Conservation (phyloP, 2,888 invertebrate genomes). For the Eudasyphora cyanicolor region DNA sequence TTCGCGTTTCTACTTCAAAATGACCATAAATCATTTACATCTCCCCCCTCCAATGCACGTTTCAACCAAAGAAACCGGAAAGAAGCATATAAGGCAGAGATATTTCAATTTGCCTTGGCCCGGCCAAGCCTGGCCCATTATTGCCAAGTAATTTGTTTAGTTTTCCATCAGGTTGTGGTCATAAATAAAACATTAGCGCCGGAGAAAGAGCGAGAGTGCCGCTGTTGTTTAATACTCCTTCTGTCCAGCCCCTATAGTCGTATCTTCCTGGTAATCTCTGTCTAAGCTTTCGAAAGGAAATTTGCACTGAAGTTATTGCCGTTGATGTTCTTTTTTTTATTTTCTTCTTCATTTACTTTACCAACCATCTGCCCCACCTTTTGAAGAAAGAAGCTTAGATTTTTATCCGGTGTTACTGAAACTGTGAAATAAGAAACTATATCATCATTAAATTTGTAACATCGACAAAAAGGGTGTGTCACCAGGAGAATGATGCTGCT, state of each 20-base stretch:
- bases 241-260: neutral
- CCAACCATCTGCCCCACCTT: neutral
- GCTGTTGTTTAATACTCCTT: neutral
- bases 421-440: neutral
- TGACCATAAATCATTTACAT: slow-evolving; percentile 42
- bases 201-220: neutral
- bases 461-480: neutral
- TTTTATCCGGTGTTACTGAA: neutral
- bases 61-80: no score
- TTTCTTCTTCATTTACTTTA: neutral
- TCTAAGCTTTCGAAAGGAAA: slow-evolving; percentile 23
- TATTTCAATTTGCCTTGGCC: slow-evolving; percentile 37
- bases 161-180: slow-evolving; percentile 21
- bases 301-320: slow-evolving; percentile 5
- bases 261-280: slow-evolving; percentile 23
- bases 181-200: slow-evolving; percentile 40
- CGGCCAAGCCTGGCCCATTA: neutral
- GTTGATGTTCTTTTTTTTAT: neutral
- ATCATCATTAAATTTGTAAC: slow-evolving; percentile 39
- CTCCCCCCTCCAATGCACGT: no score
- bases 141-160: slow-evolving; percentile 33
- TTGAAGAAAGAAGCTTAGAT: neutral
- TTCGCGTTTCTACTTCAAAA: slow-evolving; percentile 2
- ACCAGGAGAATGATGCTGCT: neutral
- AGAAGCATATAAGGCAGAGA: no score